Conservation (phyloP, 2,888 invertebrate genomes). For the Mayetiola destructor region DNA sequence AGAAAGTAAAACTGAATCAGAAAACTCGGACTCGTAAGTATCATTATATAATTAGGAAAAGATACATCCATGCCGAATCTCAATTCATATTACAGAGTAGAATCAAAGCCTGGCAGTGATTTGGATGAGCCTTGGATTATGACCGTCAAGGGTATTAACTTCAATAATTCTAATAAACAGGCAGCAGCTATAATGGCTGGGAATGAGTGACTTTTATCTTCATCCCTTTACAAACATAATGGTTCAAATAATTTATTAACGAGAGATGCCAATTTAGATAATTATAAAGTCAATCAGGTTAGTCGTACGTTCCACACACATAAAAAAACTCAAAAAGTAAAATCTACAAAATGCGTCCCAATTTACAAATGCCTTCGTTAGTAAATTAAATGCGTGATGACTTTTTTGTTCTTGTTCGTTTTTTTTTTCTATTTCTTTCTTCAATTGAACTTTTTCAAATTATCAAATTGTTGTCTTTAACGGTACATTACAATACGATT, state of each 20-base stretch:
- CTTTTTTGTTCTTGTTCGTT: no score
- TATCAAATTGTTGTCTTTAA: no score
- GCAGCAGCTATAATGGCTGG: conserved; percentile 22
- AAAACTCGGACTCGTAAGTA: conserved; percentile 85
- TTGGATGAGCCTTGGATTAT: conserved; percentile 87
- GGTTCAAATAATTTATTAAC: conserved; percentile 36
- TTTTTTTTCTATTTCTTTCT: no score
- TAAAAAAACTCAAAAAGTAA: no score
- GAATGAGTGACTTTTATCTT: conserved; percentile 22
- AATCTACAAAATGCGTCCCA: no score
- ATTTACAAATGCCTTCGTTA: no score
- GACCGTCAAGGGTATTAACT: conserved; percentile 68
- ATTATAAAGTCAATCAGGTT: conserved; percentile 34
- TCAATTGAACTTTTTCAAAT: no score
- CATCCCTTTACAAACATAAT: conserved; percentile 28
- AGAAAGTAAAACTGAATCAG: conserved; percentile 87
- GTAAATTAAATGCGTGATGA: no score
- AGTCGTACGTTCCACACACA: neutral
- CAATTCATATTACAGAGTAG: conserved; percentile 55
- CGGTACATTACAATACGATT: no score
- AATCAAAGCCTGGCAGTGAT: conserved; percentile 72
- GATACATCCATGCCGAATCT: no score
- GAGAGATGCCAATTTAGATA: conserved; percentile 46
- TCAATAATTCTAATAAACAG: conserved; percentile 28
- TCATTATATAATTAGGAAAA: no score